Percentiles rank a stretch among this genome's conserved stretches.
Evolutionary conservation across 1,140 invertebrate species (phyloP).

Genomic region (Gryon sp.): DNA sequence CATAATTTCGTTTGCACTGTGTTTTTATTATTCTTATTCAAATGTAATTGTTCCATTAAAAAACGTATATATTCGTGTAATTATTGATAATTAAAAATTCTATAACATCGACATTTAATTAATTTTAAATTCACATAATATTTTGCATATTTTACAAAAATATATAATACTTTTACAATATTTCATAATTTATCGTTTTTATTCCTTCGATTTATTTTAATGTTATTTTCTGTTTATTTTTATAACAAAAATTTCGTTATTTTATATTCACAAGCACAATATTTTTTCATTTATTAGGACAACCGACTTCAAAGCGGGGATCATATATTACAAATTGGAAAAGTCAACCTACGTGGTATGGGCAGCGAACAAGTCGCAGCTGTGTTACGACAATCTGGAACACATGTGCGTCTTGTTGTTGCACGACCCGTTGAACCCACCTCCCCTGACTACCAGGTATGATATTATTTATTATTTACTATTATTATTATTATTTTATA

Average conservation of each 20-base stretch:
- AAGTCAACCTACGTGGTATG: slow-evolving; percentile 96
- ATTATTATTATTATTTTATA: neutral
- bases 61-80: too few species aligned
- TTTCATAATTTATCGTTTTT: too few species aligned
- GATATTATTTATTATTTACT: neutral
- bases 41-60: too few species aligned
- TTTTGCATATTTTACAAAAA: too few species aligned
- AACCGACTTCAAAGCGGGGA: slow-evolving; percentile 95
- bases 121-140: too few species aligned
- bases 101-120: too few species aligned
- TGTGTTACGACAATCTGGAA: slow-evolving; percentile 95
- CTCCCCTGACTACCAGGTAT: slow-evolving; percentile 83
- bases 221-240: slow-evolving; percentile 31
- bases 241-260: too few species aligned
- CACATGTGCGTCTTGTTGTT: slow-evolving; percentile 94
- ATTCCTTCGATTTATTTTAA: neutral
- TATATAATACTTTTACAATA: too few species aligned
- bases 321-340: slow-evolving; percentile 97
- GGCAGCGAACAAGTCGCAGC: slow-evolving; percentile 97
- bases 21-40: neutral
- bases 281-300: slow-evolving; percentile 82
- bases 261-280: too few species aligned
- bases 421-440: slow-evolving; percentile 90
- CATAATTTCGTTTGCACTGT: neutral
- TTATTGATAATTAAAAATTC: too few species aligned